These are phyloP conservation scores for Sarcophaga carnaria DNA, from an alignment of 2,888 invertebrate genomes.

Conservation along the genomic window DNA sequence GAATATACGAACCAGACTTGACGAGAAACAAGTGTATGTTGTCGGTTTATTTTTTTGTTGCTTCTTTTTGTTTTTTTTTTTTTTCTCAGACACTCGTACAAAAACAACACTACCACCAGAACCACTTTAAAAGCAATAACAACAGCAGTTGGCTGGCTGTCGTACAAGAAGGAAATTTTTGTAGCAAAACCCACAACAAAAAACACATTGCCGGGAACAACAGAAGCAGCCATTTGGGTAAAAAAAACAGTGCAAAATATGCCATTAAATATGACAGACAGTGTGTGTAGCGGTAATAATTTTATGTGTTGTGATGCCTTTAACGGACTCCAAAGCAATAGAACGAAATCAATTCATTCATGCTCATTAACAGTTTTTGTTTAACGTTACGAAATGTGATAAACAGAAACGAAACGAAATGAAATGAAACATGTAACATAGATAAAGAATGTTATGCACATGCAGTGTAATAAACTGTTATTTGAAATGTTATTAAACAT, in stretches of 20 bases:
- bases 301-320: conserved; percentile 48
- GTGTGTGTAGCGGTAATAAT: conserved; percentile 50
- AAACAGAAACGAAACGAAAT: conserved; percentile 28
- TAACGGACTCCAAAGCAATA: conserved; percentile 58
- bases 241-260: conserved; percentile 57
- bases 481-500: conserved; percentile 25
- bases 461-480: neutral
- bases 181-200: neutral
- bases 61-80: neutral
- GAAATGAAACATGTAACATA: conserved; percentile 18
- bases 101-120: conserved; percentile 31
- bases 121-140: too few species aligned
- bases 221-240: neutral
- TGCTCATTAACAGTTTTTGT: conserved; percentile 32
- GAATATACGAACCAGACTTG: neutral
- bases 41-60: conserved; percentile 48
- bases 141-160: too few species aligned
- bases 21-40: conserved; percentile 67
- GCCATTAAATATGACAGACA: conserved; percentile 35
- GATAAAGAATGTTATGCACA: conserved; percentile 10
- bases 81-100: conserved; percentile 29
- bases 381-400: conserved; percentile 6
- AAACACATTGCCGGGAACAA: conserved; percentile 28
- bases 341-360: conserved; percentile 50
- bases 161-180: too few species aligned